A percentile compares a stretch with the other conserved stretches of the same genome.
Conservation (phyloP, 2,888 invertebrate species). For the Dexiosoma caninum region DNA sequence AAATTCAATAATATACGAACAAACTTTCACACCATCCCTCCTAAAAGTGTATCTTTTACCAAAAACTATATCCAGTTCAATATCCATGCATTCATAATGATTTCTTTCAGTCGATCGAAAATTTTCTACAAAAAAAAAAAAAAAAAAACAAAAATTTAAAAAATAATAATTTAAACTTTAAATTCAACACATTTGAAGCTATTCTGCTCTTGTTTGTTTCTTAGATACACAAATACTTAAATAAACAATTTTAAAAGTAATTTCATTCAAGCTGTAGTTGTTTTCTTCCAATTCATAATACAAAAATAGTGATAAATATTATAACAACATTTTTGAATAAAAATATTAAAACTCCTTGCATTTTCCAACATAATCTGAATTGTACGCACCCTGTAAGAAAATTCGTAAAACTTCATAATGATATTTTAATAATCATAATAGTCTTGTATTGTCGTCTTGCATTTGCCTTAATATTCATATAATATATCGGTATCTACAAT, state of each 20-base stretch:
- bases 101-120: neutral
- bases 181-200: neutral
- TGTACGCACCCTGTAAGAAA: neutral
- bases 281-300: slow-evolving; percentile 16
- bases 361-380: slow-evolving; percentile 26
- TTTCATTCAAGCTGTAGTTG: slow-evolving; percentile 45
- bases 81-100: slow-evolving; percentile 11
- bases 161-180: neutral
- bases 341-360: slow-evolving; percentile 16
- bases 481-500: neutral
- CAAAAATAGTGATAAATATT: too few species aligned
- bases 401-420: slow-evolving; percentile 19
- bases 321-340: neutral
- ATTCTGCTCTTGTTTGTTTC: slow-evolving; percentile 12
- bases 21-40: slow-evolving; percentile 5
- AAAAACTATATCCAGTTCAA: neutral
- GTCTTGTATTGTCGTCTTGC: slow-evolving; percentile 2
- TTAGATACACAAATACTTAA: slow-evolving; percentile 29
- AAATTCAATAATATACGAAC: neutral
- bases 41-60: neutral
- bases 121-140: neutral
- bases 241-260: neutral
- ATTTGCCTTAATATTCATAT: neutral
- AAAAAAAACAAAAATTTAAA: neutral
- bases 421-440: slow-evolving; percentile 60